Evolutionary conservation across 2,888 invertebrate species (phyloP).

Genomic region (Hyposoter didymator): DNA sequence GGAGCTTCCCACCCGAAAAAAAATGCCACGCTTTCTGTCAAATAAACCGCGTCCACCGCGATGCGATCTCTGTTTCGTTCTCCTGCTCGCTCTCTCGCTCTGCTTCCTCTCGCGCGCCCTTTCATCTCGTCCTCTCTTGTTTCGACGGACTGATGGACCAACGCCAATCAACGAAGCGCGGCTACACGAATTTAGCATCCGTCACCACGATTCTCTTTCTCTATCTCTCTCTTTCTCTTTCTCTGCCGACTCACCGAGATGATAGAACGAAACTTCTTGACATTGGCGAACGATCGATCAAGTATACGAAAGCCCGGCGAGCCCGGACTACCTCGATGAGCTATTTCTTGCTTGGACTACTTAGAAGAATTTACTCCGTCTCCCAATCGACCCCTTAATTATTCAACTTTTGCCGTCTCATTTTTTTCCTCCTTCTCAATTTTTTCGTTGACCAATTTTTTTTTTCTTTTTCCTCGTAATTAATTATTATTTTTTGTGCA

Average conservation of each 20-base stretch:
- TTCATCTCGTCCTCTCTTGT: conserved; percentile 65
- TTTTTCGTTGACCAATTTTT: too few species aligned
- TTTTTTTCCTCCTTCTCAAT: neutral
- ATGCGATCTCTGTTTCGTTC: conserved; percentile 50
- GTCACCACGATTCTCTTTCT: conserved; percentile 42
- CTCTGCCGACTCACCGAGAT: conserved; percentile 29
- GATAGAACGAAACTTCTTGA: conserved; percentile 56
- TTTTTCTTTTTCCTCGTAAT: neutral
- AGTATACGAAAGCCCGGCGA: conserved; percentile 28
- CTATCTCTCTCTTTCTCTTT: conserved; percentile 20
- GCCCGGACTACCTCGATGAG: conserved; percentile 35
- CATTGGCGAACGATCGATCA: conserved; percentile 68
- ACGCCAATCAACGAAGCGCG: conserved; percentile 72
- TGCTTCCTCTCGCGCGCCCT: conserved; percentile 60
- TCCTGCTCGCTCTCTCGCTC: conserved; percentile 55
- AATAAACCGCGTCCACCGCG: conserved; percentile 50
- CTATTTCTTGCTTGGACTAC: conserved; percentile 60
- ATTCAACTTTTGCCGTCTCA: neutral
- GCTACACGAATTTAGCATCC: conserved; percentile 71
- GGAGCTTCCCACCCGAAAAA: conserved; percentile 36
- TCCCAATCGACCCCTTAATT: neutral
- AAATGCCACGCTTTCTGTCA: conserved; percentile 59
- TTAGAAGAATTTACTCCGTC: conserved; percentile 29
- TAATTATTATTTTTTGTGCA: neutral
- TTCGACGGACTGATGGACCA: conserved; percentile 68